A percentile compares a stretch with the other conserved stretches of the same genome.
phyloP scores from a whole-genome alignment of 2,888 invertebrate species.

The Napeogenes sylphis region DNA sequence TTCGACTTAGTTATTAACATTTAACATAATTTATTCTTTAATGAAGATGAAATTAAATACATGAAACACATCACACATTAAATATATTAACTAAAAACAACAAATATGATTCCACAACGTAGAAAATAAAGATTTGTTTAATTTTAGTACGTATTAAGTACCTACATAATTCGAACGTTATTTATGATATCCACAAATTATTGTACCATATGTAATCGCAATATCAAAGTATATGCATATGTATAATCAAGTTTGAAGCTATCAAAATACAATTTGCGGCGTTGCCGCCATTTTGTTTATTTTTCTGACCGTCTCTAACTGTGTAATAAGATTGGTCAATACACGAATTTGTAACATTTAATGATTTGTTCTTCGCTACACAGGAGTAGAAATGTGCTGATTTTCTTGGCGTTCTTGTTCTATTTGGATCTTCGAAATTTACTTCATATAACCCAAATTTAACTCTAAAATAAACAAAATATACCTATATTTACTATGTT shows the following conservation, averaged over 20 bases:
- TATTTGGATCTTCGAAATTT: conserved; percentile 32
- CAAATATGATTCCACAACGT: too few relatives aligned
- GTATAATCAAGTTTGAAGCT: conserved; percentile 1
- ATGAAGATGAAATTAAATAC: too few relatives aligned
- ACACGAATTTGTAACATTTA: conserved; percentile 11
- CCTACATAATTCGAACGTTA: too few relatives aligned
- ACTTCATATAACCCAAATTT: conserved; percentile 41
- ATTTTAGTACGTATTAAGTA: too few relatives aligned
- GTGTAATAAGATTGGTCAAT: background rate
- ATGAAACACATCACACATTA: too few relatives aligned
- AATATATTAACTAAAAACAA: too few relatives aligned
- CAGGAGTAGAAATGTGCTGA: conserved; percentile 51
- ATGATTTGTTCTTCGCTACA: conserved; percentile 32
- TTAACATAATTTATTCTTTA: too few relatives aligned
- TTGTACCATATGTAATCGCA: background rate
- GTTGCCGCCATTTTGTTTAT: background rate
- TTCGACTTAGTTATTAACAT: too few relatives aligned
- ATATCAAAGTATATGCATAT: background rate
- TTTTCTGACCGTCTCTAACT: background rate
- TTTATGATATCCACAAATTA: too few relatives aligned
- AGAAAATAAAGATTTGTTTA: too few relatives aligned
- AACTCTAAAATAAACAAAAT: conserved; percentile 27
- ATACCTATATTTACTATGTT: background rate
- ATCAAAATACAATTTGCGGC: background rate
- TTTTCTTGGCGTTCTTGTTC: conserved; percentile 32